phyloP scores from a whole-genome alignment of 2,888 invertebrate genomes.

The Eupeodes latifasciatus region DNA sequence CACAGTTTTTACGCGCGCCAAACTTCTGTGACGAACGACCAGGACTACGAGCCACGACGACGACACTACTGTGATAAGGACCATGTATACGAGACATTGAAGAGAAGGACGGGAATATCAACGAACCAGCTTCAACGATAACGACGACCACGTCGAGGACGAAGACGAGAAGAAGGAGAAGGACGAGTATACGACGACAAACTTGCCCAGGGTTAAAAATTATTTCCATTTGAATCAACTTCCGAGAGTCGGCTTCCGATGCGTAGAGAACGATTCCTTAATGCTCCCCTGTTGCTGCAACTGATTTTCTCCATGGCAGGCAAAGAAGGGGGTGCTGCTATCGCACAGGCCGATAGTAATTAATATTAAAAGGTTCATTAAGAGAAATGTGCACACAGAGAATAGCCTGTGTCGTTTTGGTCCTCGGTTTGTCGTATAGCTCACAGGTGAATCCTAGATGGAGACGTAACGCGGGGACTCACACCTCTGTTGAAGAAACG shows the following conservation, averaged over 20 bases:
- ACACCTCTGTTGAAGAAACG: slow-evolving; percentile 43
- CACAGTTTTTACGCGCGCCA: slow-evolving; percentile 53
- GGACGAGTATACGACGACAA: slow-evolving; percentile 44
- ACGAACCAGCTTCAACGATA: slow-evolving; percentile 11
- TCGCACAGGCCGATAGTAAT: slow-evolving; percentile 77
- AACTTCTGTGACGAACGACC: slow-evolving; percentile 69
- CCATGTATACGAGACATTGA: slow-evolving; percentile 25
- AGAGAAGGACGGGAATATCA: slow-evolving; percentile 29
- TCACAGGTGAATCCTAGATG: not conserved
- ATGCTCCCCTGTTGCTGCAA: slow-evolving; percentile 59
- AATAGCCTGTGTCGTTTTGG: slow-evolving; percentile 54
- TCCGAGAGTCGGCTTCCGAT: slow-evolving; percentile 72
- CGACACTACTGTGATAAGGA: slow-evolving; percentile 47
- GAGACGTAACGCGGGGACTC: slow-evolving; percentile 51
- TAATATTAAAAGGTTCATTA: slow-evolving; percentile 79
- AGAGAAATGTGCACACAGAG: slow-evolving; percentile 76
- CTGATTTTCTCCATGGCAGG: slow-evolving; percentile 47
- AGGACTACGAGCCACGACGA: slow-evolving; percentile 9
- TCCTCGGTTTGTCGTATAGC: slow-evolving; percentile 39
- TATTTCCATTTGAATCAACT: slow-evolving; percentile 76
- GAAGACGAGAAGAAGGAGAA: slow-evolving; percentile 32
- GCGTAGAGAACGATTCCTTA: slow-evolving; percentile 69
- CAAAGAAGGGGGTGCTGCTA: slow-evolving; percentile 45
- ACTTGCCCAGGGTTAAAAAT: slow-evolving; percentile 76
- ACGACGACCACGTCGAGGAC: slow-evolving; percentile 1